A percentile compares a stretch with the other conserved stretches of the same genome.
These are phyloP conservation scores for Gymnocephalus cernua DNA, from an alignment of 2,113 vertebrate genomes.

Conservation along the genomic window DNA sequence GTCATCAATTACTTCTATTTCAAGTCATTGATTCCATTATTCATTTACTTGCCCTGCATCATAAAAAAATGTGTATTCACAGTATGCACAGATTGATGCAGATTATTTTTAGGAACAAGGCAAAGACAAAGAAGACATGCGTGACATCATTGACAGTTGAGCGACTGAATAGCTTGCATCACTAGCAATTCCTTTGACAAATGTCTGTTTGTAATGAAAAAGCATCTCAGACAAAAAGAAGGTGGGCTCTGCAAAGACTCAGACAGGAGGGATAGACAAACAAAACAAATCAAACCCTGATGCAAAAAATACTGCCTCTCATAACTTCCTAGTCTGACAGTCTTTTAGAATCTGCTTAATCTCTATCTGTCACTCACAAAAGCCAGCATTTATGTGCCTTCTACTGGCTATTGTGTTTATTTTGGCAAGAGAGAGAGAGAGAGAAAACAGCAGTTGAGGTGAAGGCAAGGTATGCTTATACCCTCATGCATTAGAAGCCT, in stretches of 20 bases:
- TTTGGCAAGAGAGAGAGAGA: neutral
- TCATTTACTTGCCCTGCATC: neutral
- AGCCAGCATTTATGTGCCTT: slow-evolving; percentile 10
- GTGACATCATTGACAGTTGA: slow-evolving; percentile 52
- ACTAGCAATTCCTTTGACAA: slow-evolving; percentile 37
- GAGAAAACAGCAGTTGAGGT: slow-evolving; percentile 12
- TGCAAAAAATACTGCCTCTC: slow-evolving; percentile 38
- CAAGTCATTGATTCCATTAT: neutral
- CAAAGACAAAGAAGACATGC: slow-evolving; percentile 16
- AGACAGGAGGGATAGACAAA: slow-evolving; percentile 43
- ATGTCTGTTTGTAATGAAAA: slow-evolving; percentile 50
- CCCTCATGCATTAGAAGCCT: slow-evolving; percentile 6
- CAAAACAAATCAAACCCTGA: slow-evolving; percentile 54
- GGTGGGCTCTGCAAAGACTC: slow-evolving; percentile 33
- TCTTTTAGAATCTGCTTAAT: too few relatives aligned
- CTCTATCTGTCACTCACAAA: slow-evolving; percentile 35
- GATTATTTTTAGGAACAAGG: slow-evolving; percentile 1
- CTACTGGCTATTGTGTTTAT: slow-evolving; percentile 10
- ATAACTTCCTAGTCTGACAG: slow-evolving; percentile 32
- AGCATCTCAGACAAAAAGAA: neutral
- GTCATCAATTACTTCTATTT: neutral
- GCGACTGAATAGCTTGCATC: slow-evolving; percentile 39
- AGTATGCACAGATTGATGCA: neutral
- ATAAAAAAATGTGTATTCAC: neutral
- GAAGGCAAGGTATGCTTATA: neutral